Conservation (phyloP, 1,140 invertebrate genomes). For the Drosophila albomicans region DNA sequence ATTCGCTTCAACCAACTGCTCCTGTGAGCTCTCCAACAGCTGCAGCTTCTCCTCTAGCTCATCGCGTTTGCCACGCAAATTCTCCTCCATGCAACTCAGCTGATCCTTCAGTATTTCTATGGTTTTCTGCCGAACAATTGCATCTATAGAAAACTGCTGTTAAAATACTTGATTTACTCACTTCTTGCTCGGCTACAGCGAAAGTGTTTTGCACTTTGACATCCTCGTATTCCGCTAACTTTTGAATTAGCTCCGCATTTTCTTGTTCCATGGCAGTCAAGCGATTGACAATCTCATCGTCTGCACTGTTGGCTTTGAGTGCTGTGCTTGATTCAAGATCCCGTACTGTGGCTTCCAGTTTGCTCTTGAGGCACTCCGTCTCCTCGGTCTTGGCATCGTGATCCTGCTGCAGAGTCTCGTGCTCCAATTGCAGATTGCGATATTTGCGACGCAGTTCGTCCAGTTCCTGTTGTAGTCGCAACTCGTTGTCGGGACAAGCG, state of each 20-base stretch:
- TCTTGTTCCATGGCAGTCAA: slow-evolving; percentile 57
- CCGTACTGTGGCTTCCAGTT: slow-evolving; percentile 41
- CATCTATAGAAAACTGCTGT: neutral
- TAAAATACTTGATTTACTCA: slow-evolving; percentile 7
- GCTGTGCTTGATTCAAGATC: slow-evolving; percentile 22
- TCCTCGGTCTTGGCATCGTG: slow-evolving; percentile 63
- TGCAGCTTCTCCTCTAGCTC: slow-evolving; percentile 79
- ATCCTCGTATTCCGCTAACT: slow-evolving; percentile 70
- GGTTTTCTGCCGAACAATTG: slow-evolving; percentile 47
- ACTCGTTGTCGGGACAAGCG: neutral
- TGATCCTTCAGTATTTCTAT: slow-evolving; percentile 76
- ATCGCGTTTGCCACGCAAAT: slow-evolving; percentile 68
- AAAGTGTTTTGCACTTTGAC: slow-evolving; percentile 58
- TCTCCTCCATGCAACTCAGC: slow-evolving; percentile 75
- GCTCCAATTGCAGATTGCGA: slow-evolving; percentile 47
- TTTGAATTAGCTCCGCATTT: slow-evolving; percentile 73
- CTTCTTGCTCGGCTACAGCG: slow-evolving; percentile 72
- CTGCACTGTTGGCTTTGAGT: slow-evolving; percentile 19
- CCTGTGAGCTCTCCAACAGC: slow-evolving; percentile 76
- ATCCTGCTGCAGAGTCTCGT: slow-evolving; percentile 65
- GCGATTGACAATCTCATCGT: slow-evolving; percentile 55
- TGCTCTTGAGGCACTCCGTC: slow-evolving; percentile 18
- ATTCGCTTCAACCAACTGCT: slow-evolving; percentile 77
- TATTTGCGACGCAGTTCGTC: slow-evolving; percentile 68
- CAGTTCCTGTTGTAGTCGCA: slow-evolving; percentile 49